These are phyloP conservation scores for Triops cancriformis DNA, from an alignment of 1,140 invertebrate genomes.

Conservation along the genomic window DNA sequence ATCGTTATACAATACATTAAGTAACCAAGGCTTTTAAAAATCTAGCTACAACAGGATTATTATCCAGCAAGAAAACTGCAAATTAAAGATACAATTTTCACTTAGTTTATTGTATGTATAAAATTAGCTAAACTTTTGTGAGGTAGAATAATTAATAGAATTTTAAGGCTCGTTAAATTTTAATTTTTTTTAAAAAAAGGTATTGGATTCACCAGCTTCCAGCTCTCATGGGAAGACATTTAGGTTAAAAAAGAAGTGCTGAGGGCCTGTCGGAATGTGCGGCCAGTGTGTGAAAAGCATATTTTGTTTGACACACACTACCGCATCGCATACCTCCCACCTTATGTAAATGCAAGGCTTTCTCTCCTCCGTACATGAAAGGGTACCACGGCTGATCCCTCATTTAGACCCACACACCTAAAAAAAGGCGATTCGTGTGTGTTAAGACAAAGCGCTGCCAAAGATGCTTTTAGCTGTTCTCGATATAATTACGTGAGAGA, in stretches of 20 bases:
- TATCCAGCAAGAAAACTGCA: too few species aligned
- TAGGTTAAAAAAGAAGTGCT: neutral
- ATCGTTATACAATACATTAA: too few species aligned
- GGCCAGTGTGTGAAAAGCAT: conserved; percentile 9
- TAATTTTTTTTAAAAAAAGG: too few species aligned
- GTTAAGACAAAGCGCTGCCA: neutral
- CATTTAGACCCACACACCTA: neutral
- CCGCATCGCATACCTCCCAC: conserved; percentile 11
- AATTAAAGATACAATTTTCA: too few species aligned
- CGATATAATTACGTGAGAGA: neutral
- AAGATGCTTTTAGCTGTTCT: conserved; percentile 6
- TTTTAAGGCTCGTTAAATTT: too few species aligned
- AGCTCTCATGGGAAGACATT: neutral
- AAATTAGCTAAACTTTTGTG: too few species aligned
- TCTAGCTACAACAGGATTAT: too few species aligned
- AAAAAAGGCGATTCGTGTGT: neutral
- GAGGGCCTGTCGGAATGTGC: conserved; percentile 11
- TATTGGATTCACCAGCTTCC: neutral
- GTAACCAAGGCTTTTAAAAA: too few species aligned
- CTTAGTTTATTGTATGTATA: too few species aligned
- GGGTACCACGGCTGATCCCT: neutral
- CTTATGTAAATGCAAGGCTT: neutral
- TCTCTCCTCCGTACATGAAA: neutral
- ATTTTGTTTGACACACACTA: conserved; percentile 1
- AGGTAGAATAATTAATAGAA: too few species aligned